Conservation (phyloP, 2,888 invertebrate species). For the Yponomeuta plumbellus region DNA sequence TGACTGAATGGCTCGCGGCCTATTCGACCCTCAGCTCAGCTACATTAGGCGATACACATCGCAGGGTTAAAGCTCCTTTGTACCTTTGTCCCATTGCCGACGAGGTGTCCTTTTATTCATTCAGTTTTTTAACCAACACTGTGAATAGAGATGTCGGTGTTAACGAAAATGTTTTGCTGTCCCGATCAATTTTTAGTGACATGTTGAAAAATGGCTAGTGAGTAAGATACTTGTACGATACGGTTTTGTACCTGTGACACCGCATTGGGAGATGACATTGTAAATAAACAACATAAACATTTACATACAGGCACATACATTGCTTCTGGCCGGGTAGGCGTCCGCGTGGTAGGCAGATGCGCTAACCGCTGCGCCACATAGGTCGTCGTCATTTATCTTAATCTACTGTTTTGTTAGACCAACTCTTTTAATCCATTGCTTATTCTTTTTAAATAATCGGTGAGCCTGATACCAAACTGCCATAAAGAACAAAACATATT, state of each 20-base stretch:
- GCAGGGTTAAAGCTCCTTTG: constrained; percentile 7
- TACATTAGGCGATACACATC: constrained; percentile 15
- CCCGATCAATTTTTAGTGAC: background rate
- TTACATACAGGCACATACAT: no score
- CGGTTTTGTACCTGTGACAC: no score
- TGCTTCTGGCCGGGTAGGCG: no score
- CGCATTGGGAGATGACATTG: no score
- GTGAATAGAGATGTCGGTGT: background rate
- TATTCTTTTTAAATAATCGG: background rate
- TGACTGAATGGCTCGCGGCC: constrained; percentile 2
- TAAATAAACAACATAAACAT: no score
- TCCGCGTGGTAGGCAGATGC: no score
- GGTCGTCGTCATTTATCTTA: no score
- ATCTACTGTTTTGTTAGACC: no score
- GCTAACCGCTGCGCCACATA: no score
- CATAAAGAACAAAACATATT: background rate
- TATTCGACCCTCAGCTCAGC: constrained; percentile 2
- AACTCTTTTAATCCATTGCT: background rate
- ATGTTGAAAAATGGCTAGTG: no score
- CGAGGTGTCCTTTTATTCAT: background rate
- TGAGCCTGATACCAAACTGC: no score
- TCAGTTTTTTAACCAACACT: background rate
- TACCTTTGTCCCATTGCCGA: background rate
- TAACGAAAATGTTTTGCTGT: background rate
- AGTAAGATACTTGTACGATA: no score